Conservation (phyloP, 2,797 vertebrate species). For the Dermochelys coriacea region DNA sequence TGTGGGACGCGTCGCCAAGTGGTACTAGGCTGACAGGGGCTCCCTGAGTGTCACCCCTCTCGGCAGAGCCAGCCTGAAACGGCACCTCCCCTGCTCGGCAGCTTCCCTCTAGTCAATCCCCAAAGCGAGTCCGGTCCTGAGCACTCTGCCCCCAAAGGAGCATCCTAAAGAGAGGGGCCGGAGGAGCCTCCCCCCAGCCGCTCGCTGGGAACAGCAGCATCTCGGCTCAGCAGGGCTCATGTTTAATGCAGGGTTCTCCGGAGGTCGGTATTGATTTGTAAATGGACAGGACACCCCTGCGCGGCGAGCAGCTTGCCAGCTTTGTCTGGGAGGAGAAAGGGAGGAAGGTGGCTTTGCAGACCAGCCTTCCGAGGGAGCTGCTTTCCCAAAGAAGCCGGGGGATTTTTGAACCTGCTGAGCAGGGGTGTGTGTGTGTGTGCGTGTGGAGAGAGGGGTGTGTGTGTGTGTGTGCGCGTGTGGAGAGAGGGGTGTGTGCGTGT, state of each 20-base stretch:
- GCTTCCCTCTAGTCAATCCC: neutral
- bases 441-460: no score
- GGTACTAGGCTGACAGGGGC: no score
- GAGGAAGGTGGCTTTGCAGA: accelerated
- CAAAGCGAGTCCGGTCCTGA: neutral
- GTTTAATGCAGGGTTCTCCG: neutral
- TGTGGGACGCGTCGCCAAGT: no score
- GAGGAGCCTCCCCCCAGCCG: no score
- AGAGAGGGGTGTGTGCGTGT: no score
- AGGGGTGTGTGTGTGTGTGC: accelerated
- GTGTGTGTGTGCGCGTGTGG: no score
- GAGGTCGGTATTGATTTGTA: neutral
- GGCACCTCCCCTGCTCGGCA: neutral
- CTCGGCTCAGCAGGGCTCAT: neutral
- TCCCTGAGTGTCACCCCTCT: no score
- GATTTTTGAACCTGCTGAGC: neutral
- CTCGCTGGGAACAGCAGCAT: neutral
- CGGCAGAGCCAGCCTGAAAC: neutral
- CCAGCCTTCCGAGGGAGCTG: neutral
- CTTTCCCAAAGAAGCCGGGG: no score
- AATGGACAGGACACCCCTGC: neutral
- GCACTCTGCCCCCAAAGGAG: neutral
- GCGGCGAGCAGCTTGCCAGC: neutral
- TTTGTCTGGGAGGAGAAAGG: accelerated
- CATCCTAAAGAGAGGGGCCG: no score